Evolutionary conservation across 2,113 vertebrate species (phyloP).

Genomic region (Electrona antarctica): DNA sequence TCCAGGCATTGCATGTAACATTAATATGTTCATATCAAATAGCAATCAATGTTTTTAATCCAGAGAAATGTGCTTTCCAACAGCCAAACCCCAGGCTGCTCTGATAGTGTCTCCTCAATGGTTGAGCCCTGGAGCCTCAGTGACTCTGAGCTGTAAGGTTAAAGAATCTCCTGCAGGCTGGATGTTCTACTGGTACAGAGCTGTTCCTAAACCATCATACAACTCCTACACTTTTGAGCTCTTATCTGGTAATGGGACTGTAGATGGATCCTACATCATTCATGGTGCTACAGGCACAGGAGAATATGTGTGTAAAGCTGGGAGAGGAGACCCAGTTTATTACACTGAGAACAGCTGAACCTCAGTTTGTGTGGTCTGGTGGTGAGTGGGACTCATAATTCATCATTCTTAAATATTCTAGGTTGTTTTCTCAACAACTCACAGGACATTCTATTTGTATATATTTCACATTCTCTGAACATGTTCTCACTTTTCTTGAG

Average conservation of each 20-base stretch:
- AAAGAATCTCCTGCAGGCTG: slow-evolving; percentile 22
- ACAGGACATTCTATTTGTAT: too few species aligned
- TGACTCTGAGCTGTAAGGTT: slow-evolving; percentile 54
- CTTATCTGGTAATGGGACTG: slow-evolving; percentile 34
- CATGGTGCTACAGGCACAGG: slow-evolving; percentile 43
- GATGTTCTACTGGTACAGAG: slow-evolving; percentile 50
- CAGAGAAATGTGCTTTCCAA: neutral
- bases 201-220: neutral
- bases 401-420: too few species aligned
- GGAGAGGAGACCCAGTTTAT: slow-evolving; percentile 36
- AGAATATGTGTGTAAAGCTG: slow-evolving; percentile 52
- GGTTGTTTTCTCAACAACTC: too few species aligned
- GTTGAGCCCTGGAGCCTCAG: slow-evolving; percentile 51
- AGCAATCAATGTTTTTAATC: too few species aligned
- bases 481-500: too few species aligned
- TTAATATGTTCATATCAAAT: too few species aligned
- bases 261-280: slow-evolving; percentile 31
- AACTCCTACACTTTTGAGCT: slow-evolving; percentile 14
- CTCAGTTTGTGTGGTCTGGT: slow-evolving; percentile 41
- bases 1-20: neutral
- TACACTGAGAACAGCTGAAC: slow-evolving; percentile 11
- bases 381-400: slow-evolving; percentile 41
- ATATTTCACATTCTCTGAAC: too few species aligned
- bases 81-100: slow-evolving; percentile 16
- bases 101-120: slow-evolving; percentile 45